Conservation (phyloP, 2,797 vertebrate species). For the Pseudocheirus occidentalis region DNA sequence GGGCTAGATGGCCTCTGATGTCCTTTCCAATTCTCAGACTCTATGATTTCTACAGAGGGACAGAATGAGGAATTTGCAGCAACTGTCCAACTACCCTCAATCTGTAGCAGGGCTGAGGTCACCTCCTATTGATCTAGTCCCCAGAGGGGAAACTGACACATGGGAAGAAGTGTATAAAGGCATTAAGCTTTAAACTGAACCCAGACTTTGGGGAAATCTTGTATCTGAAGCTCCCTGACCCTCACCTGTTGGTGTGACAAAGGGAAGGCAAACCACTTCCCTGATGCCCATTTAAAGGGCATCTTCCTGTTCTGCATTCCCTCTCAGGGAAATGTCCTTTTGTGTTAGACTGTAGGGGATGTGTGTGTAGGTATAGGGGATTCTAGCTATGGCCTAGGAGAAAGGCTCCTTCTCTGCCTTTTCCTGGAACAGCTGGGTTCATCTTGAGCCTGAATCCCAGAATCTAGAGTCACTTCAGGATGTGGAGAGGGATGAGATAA, state of each 20-base stretch:
- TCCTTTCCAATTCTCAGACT: neutral
- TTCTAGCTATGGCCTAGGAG: neutral
- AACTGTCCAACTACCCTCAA: neutral
- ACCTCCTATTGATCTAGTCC: neutral
- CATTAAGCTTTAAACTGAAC: neutral
- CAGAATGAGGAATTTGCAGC: neutral
- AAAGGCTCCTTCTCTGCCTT: neutral
- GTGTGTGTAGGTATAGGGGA: neutral
- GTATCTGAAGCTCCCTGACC: neutral
- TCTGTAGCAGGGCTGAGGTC: neutral
- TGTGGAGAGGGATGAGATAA: neutral
- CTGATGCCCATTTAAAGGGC: neutral
- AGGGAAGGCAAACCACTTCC: neutral
- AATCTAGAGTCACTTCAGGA: neutral
- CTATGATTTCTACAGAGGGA: conserved; percentile 47
- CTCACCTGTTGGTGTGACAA: neutral
- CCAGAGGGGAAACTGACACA: conserved; percentile 43
- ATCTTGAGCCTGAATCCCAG: neutral
- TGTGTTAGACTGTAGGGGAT: neutral
- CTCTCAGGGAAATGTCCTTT: neutral
- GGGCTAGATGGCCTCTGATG: neutral
- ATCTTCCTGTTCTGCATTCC: neutral
- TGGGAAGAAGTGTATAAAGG: conserved; percentile 51
- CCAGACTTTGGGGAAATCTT: neutral
- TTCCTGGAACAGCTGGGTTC: conserved; percentile 4